Base-by-base conservation (phyloP, 2,113 vertebrate species). In the Erpornis zantholeuca region DNA sequence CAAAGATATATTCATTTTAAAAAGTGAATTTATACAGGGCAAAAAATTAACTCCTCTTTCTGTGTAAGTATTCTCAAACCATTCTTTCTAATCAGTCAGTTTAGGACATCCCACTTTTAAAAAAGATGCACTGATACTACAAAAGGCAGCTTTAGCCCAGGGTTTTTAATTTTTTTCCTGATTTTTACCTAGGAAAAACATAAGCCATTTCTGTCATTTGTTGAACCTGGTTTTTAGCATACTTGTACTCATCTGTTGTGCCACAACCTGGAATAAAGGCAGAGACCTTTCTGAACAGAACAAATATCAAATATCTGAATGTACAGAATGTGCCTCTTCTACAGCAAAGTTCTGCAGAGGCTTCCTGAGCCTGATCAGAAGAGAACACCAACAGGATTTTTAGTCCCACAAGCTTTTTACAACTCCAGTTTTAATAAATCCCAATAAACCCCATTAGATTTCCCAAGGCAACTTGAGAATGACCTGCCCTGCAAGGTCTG, bases 401-500 rank as follows among this genome's bases (percentile, higher is more conserved):
- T 8, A 47, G 35, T 8, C 35, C 50, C 57, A 77, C n/a, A 31
- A 53, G 44, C 23, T 31, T 72, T 89, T 69, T 36, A 78, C 47
- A 84, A 7, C 7, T 29, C 52, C 29, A 12, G 23, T 27, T 92
- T 72, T 42, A 80, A 72, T 38, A 82, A 87, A 90, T 31, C 49
- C 49, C 56, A 77, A 24, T 36, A 63, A 83, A 45, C 13, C 22
- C 31, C 64, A 3, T 36, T 31, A 3, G 15, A 50, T 50, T 86
- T 73, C 59, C 65, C 50, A 53, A 78, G 42, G 54, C 47, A 54
- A 45, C 53, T 35, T 16, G 52, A 70, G 77, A 29, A 73, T 42
- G 88, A 66, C 40, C 71, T 73, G 91, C 86, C 73, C 86, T 19
- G 2, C n/a, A 45, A 77, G 88, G 82, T 75, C 64, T 83, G 83